Percentiles rank a stretch among this genome's conserved stretches.
These are phyloP conservation scores for Chlorocebus sabaeus DNA, from an alignment of 2,113 vertebrate genomes.

Conservation along the genomic window DNA sequence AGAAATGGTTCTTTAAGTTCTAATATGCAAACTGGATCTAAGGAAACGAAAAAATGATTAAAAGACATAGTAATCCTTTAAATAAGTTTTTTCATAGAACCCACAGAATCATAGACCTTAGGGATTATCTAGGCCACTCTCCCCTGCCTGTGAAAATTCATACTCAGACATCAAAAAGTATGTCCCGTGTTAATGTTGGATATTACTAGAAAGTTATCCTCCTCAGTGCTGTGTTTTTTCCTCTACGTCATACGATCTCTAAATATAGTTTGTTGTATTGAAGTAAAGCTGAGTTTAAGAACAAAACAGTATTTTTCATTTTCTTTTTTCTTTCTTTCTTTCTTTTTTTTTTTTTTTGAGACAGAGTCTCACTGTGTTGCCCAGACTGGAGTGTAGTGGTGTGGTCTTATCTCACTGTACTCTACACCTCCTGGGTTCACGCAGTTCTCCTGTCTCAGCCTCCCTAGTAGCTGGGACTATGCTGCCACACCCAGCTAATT, in stretches of 20 bases:
- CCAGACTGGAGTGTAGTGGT: too few relatives aligned
- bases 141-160: background rate
- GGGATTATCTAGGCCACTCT: background rate
- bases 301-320: constrained; percentile 20
- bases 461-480: too few relatives aligned
- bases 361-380: too few relatives aligned
- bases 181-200: background rate
- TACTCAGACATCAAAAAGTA: background rate
- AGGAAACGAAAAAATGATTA: background rate
- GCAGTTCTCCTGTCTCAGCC: too few relatives aligned
- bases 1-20: background rate
- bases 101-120: background rate
- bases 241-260: background rate
- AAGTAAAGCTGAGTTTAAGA: constrained; percentile 2
- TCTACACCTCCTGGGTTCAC: too few relatives aligned
- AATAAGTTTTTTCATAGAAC: constrained; percentile 2
- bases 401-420: too few relatives aligned
- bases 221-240: background rate
- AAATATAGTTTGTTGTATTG: background rate
- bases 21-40: background rate
- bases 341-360: too few relatives aligned
- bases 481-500: too few relatives aligned
- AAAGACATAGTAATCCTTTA: background rate
- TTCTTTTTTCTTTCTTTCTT: background rate
- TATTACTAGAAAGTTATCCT: background rate